Conservation (phyloP, 2,888 invertebrate genomes). For the Desoria tigrina region DNA sequence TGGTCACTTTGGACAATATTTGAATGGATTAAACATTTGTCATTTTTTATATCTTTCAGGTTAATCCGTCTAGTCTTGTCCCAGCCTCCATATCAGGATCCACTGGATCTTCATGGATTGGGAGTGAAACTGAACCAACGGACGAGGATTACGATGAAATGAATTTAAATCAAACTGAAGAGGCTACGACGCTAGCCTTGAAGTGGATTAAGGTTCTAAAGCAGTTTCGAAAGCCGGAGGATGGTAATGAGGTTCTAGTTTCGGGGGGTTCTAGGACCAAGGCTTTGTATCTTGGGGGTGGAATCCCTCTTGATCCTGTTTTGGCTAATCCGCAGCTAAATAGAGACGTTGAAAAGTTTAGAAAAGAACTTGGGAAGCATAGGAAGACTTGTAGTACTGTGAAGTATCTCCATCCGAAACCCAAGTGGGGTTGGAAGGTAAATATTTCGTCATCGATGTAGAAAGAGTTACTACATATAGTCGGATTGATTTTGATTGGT, state of each 20-base stretch:
- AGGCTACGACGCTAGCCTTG: neutral
- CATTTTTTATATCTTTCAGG: constrained; percentile 32
- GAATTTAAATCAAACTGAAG: neutral
- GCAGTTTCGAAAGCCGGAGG: neutral
- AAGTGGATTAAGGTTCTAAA: constrained; percentile 4
- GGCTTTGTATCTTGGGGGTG: constrained; percentile 14
- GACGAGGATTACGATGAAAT: constrained; percentile 12
- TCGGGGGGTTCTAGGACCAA: neutral
- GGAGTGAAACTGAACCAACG: constrained; percentile 48
- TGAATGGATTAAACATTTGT: neutral
- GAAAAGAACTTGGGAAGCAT: constrained; percentile 18
- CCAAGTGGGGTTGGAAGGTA: constrained; percentile 1
- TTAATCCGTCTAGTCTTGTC: constrained; percentile 52
- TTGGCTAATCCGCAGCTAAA: constrained; percentile 31
- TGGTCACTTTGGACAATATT: too few species aligned
- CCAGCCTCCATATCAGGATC: constrained; percentile 49
- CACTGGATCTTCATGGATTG: constrained; percentile 46
- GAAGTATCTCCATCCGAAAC: neutral
- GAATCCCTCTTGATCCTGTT: constrained; percentile 33
- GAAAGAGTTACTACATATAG: too few species aligned
- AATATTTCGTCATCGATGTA: too few species aligned
- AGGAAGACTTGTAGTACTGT: neutral
- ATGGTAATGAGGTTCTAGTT: constrained; percentile 13
- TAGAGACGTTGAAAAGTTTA: constrained; percentile 33
- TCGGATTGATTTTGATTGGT: constrained; percentile 1